Conservation (phyloP, 2,797 vertebrate genomes). For the Coilia nasus region DNA sequence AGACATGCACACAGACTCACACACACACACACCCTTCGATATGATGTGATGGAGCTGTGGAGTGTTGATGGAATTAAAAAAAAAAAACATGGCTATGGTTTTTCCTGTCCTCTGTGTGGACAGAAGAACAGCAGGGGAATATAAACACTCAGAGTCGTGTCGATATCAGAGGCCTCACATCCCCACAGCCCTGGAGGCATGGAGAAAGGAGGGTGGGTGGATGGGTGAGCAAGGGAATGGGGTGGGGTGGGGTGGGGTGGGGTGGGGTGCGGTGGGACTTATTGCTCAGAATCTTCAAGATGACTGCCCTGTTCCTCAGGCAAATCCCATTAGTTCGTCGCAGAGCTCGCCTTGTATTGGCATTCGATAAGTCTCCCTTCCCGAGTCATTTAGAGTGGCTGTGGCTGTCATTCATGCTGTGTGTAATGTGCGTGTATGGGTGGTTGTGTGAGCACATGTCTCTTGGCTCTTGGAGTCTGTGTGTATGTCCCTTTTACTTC, state of each 20-base stretch:
- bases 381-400: slow-evolving; percentile 42
- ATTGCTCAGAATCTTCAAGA: slow-evolving; percentile 2
- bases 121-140: not conserved
- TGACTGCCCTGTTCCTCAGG: slow-evolving; percentile 18
- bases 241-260: too few species aligned
- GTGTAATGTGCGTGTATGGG: not conserved
- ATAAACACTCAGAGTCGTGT: slow-evolving; percentile 3
- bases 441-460: slow-evolving; percentile 19
- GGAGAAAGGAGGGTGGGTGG: too few species aligned
- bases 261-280: not conserved
- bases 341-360: slow-evolving; percentile 21
- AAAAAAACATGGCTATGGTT: not conserved
- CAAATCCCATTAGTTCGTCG: slow-evolving; percentile 4
- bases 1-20: slow-evolving; percentile 19
- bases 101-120: slow-evolving; percentile 8
- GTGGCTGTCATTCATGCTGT: slow-evolving; percentile 66
- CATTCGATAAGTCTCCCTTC: slow-evolving; percentile 15
- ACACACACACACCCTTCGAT: slow-evolving; percentile 11
- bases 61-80: not conserved
- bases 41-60: not conserved
- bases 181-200: not conserved
- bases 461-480: not conserved
- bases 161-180: not conserved
- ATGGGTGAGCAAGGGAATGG: too few species aligned
- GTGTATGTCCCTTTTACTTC: not conserved